Conservation (phyloP, 2,797 vertebrate species). For the Gephyroberyx darwinii region DNA sequence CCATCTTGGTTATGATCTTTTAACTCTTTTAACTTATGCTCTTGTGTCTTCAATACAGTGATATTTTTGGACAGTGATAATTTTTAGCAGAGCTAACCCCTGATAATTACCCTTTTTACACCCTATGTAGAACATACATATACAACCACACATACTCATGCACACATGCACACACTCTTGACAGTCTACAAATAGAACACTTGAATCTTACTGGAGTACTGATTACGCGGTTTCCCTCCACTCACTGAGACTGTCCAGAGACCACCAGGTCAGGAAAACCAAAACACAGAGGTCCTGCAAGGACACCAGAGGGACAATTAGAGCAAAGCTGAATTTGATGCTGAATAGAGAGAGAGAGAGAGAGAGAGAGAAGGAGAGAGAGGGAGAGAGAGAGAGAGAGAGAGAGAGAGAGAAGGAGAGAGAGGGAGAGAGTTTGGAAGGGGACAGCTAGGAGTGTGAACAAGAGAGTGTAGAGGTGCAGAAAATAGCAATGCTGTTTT, state of each 20-base stretch:
- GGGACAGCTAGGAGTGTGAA: slow-evolving; percentile 37
- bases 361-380: slow-evolving; percentile 10
- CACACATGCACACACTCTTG: slow-evolving; percentile 18
- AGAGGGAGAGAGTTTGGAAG: neutral
- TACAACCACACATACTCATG: neutral
- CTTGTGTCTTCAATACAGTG: neutral
- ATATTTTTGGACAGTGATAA: too few relatives aligned
- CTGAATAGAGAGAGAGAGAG: slow-evolving; percentile 5
- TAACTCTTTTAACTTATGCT: neutral
- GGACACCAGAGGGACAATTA: too few relatives aligned
- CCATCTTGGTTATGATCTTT: neutral
- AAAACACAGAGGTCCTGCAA: too few relatives aligned
- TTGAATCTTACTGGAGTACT: slow-evolving; percentile 45
- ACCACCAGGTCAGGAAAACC: slow-evolving; percentile 60
- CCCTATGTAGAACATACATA: neutral
- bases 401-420: slow-evolving; percentile 3
- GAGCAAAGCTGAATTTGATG: too few relatives aligned
- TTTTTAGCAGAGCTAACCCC: too few relatives aligned
- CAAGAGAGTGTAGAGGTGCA: slow-evolving; percentile 51
- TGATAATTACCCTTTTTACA: neutral
- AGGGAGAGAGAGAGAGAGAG: slow-evolving; percentile 1
- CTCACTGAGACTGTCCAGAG: slow-evolving; percentile 55
- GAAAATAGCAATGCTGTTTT: slow-evolving; percentile 67
- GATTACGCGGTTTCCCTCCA: slow-evolving; percentile 60
- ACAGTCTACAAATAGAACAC: slow-evolving; percentile 66